These are phyloP conservation scores for Furcula furcula DNA, from an alignment of 2,888 invertebrate genomes.

Conservation along the genomic window DNA sequence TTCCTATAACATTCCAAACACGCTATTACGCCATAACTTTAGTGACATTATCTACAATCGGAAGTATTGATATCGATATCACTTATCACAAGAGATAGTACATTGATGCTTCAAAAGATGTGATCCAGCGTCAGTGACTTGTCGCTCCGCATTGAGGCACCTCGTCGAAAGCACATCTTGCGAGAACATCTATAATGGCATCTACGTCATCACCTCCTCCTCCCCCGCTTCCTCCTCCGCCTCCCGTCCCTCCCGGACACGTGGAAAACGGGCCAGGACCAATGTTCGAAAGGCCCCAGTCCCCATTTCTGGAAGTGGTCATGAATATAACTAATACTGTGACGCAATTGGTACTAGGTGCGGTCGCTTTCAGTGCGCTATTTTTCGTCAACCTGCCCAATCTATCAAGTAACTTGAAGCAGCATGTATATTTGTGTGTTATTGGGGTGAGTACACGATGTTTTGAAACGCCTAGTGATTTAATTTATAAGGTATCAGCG, in stretches of 20 bases:
- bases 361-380: conserved; percentile 35
- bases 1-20: background rate
- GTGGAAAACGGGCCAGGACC: conserved; percentile 16
- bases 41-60: conserved; percentile 1
- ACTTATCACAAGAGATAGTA: conserved; percentile 2
- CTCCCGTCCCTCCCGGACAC: conserved; percentile 11
- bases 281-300: conserved; percentile 6
- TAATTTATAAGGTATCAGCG: too few relatives aligned
- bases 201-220: conserved; percentile 22
- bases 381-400: conserved; percentile 14
- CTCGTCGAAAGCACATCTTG: background rate
- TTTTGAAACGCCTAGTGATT: too few relatives aligned
- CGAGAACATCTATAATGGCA: conserved; percentile 1
- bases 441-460: conserved; percentile 50
- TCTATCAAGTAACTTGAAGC: conserved; percentile 8
- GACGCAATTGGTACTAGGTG: conserved; percentile 43
- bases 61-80: background rate
- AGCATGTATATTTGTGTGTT: conserved; percentile 52
- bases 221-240: conserved; percentile 13
- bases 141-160: background rate
- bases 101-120: background rate
- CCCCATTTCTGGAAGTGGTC: conserved; percentile 16
- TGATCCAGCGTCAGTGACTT: background rate
- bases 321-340: conserved; percentile 36
- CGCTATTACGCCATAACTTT: conserved; percentile 1